A percentile compares a stretch with the other conserved stretches of the same genome.
These are phyloP conservation scores for Nycticorax nycticorax DNA, from an alignment of 2,113 vertebrate species.

Conservation along the genomic window DNA sequence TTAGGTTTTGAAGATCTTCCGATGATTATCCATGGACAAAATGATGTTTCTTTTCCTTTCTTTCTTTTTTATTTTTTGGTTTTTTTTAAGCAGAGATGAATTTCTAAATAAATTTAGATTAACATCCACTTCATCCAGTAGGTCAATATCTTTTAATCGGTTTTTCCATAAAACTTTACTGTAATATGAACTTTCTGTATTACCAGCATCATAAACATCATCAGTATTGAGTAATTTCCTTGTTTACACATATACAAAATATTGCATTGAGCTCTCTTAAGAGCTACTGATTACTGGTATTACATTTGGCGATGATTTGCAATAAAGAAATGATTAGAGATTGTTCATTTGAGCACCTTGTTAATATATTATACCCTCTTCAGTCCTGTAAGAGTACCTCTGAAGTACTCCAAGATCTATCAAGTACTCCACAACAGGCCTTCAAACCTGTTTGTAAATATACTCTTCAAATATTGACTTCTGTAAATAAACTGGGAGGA, in stretches of 20 bases:
- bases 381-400: background rate
- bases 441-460: background rate
- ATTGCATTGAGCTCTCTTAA: background rate
- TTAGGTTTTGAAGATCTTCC: background rate
- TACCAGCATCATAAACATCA: background rate
- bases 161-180: background rate
- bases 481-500: background rate
- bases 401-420: background rate
- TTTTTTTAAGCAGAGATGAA: background rate
- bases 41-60: rapidly evolving
- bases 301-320: background rate
- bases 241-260: background rate
- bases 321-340: background rate
- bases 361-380: background rate
- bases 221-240: background rate
- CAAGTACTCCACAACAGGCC: background rate
- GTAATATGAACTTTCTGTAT: background rate
- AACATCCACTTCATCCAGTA: background rate
- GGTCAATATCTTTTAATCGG: background rate
- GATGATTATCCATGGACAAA: background rate
- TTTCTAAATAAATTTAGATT: background rate
- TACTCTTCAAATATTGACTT: background rate
- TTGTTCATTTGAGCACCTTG: background rate
- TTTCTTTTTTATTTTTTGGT: no score
- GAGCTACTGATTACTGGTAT: background rate